Conservation (phyloP, 2,797 vertebrate genomes). For the Dermochelys coriacea region DNA sequence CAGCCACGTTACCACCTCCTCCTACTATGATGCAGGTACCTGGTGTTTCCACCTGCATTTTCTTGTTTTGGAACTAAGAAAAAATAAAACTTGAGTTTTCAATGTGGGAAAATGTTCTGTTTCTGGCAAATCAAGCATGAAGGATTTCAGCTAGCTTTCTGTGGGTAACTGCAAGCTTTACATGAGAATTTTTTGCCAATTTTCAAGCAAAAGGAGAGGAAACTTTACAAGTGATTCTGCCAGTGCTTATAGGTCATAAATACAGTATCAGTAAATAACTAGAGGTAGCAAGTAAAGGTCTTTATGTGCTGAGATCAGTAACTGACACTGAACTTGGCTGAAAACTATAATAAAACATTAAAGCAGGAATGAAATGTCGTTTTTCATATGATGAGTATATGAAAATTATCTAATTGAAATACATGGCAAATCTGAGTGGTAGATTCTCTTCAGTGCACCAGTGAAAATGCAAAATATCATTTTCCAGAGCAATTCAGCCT, state of each 20-base stretch:
- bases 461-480: constrained; percentile 65
- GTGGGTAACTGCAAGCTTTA: constrained; percentile 37
- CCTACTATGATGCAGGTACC: neutral
- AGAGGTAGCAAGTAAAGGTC: constrained; percentile 43
- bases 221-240: neutral
- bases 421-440: constrained; percentile 25
- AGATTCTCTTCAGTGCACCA: constrained; percentile 57
- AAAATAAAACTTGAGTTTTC: constrained; percentile 50
- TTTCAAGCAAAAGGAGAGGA: constrained; percentile 38
- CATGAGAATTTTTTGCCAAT: constrained; percentile 62
- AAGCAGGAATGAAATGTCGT: constrained; percentile 27
- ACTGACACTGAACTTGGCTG: neutral
- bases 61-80: neutral
- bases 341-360: constrained; percentile 60
- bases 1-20: neutral
- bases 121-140: constrained; percentile 20
- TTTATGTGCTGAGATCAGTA: neutral
- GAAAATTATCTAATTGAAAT: constrained; percentile 54
- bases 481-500: constrained; percentile 61
- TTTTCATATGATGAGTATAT: constrained; percentile 54
- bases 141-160: constrained; percentile 55
- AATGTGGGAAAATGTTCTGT: constrained; percentile 20
- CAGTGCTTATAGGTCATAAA: constrained; percentile 49
- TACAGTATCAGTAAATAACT: constrained; percentile 33
- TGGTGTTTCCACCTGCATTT: neutral